Conservation (phyloP, 2,797 vertebrate genomes). For the Hypotaenidia philippensis region DNA sequence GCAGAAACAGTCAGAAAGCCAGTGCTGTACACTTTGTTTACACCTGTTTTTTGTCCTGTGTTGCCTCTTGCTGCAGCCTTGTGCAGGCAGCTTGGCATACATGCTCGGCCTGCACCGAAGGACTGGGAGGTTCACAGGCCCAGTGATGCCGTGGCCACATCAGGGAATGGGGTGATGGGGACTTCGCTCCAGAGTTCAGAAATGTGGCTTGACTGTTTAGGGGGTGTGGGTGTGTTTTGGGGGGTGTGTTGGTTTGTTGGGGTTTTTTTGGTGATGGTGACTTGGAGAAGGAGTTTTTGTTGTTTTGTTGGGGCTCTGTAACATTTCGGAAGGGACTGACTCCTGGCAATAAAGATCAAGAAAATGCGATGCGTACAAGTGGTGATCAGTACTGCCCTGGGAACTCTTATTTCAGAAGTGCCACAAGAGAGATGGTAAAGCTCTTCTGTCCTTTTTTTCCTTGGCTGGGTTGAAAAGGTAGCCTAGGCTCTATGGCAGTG, state of each 20-base stretch:
- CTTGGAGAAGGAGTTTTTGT: neutral
- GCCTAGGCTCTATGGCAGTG: neutral
- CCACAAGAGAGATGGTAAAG: neutral
- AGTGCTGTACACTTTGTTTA: neutral
- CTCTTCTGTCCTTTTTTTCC: neutral
- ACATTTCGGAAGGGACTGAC: neutral
- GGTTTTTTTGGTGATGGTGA: neutral
- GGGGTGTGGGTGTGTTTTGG: too few relatives aligned
- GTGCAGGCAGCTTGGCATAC: rapidly evolving
- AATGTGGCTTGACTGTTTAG: neutral
- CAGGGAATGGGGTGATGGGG: neutral
- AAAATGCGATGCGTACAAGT: neutral
- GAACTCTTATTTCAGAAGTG: neutral
- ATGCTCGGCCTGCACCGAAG: rapidly evolving
- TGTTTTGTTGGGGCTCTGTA: neutral
- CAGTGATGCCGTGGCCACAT: rapidly evolving
- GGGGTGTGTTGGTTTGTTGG: too few relatives aligned
- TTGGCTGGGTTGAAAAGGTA: neutral
- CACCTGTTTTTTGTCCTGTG: rapidly evolving
- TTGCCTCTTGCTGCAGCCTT: rapidly evolving
- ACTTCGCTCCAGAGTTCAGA: neutral
- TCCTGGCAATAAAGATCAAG: neutral
- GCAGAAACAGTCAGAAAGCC: neutral
- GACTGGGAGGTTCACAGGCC: rapidly evolving
- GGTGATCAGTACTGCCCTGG: rapidly evolving